phyloP scores from a whole-genome alignment of 2,113 vertebrate species.

The Manacus vitellinus region DNA sequence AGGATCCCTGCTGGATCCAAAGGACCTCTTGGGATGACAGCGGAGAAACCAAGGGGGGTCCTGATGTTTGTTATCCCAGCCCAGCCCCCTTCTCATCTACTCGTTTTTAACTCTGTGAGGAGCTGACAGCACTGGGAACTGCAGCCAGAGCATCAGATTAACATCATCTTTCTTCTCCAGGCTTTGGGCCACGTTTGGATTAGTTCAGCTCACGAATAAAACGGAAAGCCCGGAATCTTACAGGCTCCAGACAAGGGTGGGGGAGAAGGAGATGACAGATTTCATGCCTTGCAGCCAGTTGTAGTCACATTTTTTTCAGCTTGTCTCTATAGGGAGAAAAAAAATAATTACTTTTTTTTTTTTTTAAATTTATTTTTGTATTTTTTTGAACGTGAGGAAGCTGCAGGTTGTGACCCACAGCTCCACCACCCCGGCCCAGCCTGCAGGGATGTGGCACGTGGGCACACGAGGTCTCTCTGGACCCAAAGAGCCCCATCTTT shows the following conservation, averaged over 20 bases:
- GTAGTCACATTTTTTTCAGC: neutral
- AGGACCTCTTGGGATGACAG: neutral
- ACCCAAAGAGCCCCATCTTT: neutral
- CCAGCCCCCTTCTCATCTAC: neutral
- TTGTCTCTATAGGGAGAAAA: neutral
- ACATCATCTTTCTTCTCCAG: neutral
- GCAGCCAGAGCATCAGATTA: conserved; percentile 18
- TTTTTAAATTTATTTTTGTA: neutral
- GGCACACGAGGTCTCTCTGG: accelerated
- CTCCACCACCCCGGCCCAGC: neutral
- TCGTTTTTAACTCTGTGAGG: neutral
- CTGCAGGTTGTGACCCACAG: neutral
- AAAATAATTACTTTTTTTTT: neutral
- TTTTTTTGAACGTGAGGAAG: neutral
- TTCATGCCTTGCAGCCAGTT: neutral
- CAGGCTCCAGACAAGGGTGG: neutral
- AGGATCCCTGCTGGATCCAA: accelerated
- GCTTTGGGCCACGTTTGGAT: neutral
- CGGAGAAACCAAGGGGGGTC: neutral
- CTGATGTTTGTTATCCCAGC: neutral
- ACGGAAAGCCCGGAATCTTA: accelerated
- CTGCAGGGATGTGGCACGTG: neutral
- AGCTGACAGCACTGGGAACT: neutral
- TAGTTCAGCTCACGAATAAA: neutral
- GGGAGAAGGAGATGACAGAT: neutral